A percentile compares a stretch with the other conserved stretches of the same genome.
Conservation (phyloP, 2,797 vertebrate genomes). For the Trachurus trachurus region DNA sequence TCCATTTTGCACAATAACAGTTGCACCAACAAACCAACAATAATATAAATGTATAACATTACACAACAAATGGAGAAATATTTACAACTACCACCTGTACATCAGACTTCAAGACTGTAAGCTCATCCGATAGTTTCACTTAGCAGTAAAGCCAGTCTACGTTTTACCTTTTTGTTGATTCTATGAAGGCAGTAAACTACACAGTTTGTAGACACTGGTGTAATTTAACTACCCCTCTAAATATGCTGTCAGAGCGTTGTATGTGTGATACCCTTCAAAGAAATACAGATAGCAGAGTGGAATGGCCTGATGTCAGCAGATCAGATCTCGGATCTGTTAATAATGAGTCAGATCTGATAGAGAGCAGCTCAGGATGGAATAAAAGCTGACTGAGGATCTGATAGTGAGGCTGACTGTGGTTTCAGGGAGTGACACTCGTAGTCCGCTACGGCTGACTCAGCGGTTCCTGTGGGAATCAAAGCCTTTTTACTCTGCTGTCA, state of each 20-base stretch:
- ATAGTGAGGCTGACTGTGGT: conserved; percentile 63
- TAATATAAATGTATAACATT: conserved; percentile 68
- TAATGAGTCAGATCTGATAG: conserved; percentile 82
- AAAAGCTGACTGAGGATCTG: conserved; percentile 80
- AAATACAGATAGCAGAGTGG: conserved; percentile 69
- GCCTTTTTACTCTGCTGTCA: conserved; percentile 68
- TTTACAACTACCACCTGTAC: conserved; percentile 57
- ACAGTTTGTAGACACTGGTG: conserved; percentile 49
- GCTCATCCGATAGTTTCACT: conserved; percentile 28
- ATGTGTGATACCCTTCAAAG: conserved; percentile 67
- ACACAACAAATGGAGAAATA: conserved; percentile 63
- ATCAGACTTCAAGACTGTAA: conserved; percentile 36
- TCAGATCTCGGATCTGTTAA: conserved; percentile 76
- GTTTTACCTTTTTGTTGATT: conserved; percentile 29
- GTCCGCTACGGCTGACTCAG: conserved; percentile 78
- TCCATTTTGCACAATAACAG: conserved; percentile 52
- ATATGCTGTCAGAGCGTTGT: conserved; percentile 70
- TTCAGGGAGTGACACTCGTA: conserved; percentile 71
- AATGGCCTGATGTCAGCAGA: conserved; percentile 83
- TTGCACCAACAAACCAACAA: conserved; percentile 63
- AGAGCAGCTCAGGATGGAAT: conserved; percentile 60
- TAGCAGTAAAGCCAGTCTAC: conserved; percentile 14
- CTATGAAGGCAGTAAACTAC: conserved; percentile 11
- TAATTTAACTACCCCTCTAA: conserved; percentile 66
- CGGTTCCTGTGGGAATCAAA: conserved; percentile 87